phyloP scores from a whole-genome alignment of 2,888 invertebrate species.

The Eudemis profundana region DNA sequence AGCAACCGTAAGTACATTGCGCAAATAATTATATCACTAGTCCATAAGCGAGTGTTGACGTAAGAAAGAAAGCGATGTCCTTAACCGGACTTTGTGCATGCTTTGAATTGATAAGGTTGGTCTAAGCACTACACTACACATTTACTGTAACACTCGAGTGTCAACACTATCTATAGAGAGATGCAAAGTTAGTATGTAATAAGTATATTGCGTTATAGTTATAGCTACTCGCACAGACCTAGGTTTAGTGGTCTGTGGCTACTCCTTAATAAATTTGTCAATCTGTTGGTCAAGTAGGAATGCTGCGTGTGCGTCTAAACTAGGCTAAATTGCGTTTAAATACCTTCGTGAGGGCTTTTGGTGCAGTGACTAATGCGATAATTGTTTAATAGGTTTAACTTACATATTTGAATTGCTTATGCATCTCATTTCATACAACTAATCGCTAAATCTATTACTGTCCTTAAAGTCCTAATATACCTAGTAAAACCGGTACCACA shows the following conservation, averaged over 20 bases:
- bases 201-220: too few relatives aligned
- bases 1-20: constrained; percentile 49
- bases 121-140: constrained; percentile 30
- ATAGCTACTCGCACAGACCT: too few relatives aligned
- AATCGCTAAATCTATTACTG: background rate
- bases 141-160: background rate
- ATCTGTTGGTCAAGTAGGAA: constrained; percentile 2
- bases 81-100: constrained; percentile 69
- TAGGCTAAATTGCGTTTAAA: constrained; percentile 14
- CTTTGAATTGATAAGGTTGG: constrained; percentile 65
- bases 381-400: constrained; percentile 3
- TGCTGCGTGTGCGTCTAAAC: constrained; percentile 10
- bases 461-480: constrained; percentile 9
- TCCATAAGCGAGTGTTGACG: constrained; percentile 68
- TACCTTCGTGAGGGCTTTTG: background rate
- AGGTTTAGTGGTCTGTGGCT: too few relatives aligned
- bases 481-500: background rate
- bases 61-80: constrained; percentile 80
- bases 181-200: constrained; percentile 2
- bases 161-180: background rate
- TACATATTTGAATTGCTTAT: too few relatives aligned
- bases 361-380: background rate
- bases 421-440: too few relatives aligned
- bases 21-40: constrained; percentile 66
- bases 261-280: constrained; percentile 5